phyloP scores from a whole-genome alignment of 2,888 invertebrate genomes.

The Liodrosophila aerea region DNA sequence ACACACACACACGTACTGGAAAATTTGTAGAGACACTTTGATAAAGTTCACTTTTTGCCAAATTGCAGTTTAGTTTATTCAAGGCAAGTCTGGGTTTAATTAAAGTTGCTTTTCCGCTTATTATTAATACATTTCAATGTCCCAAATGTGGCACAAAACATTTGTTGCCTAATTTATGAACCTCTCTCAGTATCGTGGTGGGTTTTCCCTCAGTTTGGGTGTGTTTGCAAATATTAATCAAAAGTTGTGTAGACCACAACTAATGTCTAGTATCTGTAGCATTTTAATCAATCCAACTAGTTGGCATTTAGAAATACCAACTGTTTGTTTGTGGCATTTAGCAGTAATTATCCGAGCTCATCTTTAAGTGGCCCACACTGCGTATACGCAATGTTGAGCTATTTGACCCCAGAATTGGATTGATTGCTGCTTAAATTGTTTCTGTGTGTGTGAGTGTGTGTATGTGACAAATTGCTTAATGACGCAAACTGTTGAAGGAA shows the following conservation, averaged over 20 bases:
- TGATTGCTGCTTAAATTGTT: constrained; percentile 33
- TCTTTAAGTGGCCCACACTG: constrained; percentile 8
- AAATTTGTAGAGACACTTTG: constrained; percentile 3
- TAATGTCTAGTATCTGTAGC: neutral
- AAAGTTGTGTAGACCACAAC: neutral
- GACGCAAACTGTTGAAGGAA: constrained; percentile 36
- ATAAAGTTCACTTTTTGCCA: constrained; percentile 11
- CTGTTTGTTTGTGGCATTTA: neutral
- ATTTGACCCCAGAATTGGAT: constrained; percentile 21
- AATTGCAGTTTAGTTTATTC: constrained; percentile 26
- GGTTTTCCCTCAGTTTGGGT: neutral
- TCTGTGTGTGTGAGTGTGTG: neutral
- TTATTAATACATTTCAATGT: constrained; percentile 12
- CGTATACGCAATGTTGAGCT: constrained; percentile 24
- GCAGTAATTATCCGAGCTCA: constrained; percentile 22
- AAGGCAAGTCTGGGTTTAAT: constrained; percentile 15
- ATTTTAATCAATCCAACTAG: constrained; percentile 10
- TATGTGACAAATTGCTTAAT: constrained; percentile 33
- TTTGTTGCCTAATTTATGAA: neutral
- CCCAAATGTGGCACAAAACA: neutral
- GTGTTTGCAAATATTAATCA: constrained; percentile 8
- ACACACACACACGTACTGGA: constrained; percentile 9
- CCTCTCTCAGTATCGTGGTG: neutral
- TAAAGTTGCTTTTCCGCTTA: constrained; percentile 11
- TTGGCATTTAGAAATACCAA: neutral